These are phyloP conservation scores for Harpalus rubripes DNA, from an alignment of 2,888 invertebrate species.

Conservation along the genomic window DNA sequence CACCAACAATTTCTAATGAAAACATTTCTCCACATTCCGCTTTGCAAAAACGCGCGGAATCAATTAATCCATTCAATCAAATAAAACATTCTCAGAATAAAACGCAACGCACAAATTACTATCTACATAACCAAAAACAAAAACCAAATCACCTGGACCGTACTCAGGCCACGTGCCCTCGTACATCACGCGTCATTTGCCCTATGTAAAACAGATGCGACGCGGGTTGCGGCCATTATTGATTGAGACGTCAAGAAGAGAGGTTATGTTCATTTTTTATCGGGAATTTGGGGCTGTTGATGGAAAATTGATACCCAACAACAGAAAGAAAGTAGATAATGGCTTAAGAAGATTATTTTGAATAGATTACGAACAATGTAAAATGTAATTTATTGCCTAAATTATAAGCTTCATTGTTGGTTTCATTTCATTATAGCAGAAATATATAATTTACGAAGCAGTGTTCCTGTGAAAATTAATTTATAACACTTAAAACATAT, in stretches of 20 bases:
- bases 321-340: conserved; percentile 2
- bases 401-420: neutral
- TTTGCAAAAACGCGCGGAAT: neutral
- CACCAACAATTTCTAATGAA: conserved; percentile 29
- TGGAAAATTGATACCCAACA: conserved; percentile 48
- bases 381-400: neutral
- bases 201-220: conserved; percentile 58
- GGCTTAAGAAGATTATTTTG: conserved; percentile 1
- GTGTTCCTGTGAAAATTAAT: too few relatives aligned
- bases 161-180: conserved; percentile 31
- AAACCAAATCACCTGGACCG: conserved; percentile 16
- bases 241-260: conserved; percentile 54
- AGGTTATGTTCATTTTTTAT: conserved; percentile 52
- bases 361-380: neutral
- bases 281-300: neutral
- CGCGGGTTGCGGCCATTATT: conserved; percentile 41
- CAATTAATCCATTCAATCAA: conserved; percentile 19
- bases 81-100: conserved; percentile 38
- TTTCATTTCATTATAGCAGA: too few relatives aligned
- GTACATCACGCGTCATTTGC: conserved; percentile 55
- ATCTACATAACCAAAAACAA: conserved; percentile 14
- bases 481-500: too few relatives aligned
- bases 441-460: too few relatives aligned
- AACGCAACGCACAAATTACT: conserved; percentile 26
- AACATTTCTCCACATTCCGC: conserved; percentile 21